These are phyloP conservation scores for Eilema depressum DNA, from an alignment of 2,888 invertebrate species.

Conservation along the genomic window DNA sequence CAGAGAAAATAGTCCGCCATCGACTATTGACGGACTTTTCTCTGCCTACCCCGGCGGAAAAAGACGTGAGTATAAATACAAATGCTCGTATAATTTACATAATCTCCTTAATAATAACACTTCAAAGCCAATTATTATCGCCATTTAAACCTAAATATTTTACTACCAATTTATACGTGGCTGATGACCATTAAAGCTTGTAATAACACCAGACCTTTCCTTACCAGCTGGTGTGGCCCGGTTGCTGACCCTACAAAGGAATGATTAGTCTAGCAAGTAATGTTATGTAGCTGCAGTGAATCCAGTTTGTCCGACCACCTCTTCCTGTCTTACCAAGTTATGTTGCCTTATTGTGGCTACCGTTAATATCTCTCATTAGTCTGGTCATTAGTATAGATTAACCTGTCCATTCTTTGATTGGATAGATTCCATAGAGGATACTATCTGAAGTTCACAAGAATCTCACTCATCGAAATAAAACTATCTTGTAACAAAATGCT, in stretches of 20 bases:
- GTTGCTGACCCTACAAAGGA: not conserved
- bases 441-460: no score
- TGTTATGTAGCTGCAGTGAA: not conserved
- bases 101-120: no score
- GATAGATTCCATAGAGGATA: no score
- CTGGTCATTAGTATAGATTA: not conserved
- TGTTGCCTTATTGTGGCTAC: not conserved
- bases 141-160: not conserved
- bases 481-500: no score
- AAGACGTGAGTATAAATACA: no score
- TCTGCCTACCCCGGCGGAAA: no score
- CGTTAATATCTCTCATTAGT: not conserved
- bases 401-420: no score
- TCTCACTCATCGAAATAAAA: no score
- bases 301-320: not conserved
- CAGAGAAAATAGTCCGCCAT: no score
- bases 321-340: constrained; percentile 1
- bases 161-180: not conserved
- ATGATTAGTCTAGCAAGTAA: not conserved
- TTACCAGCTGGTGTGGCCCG: not conserved
- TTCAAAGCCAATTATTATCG: not conserved
- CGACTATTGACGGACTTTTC: no score
- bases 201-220: not conserved
- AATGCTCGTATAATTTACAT: no score
- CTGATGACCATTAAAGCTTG: not conserved